Percentiles rank a stretch among this genome's conserved stretches.
Evolutionary conservation across 2,797 vertebrate species (phyloP).

Genomic region (Gymnocypris eckloni): DNA sequence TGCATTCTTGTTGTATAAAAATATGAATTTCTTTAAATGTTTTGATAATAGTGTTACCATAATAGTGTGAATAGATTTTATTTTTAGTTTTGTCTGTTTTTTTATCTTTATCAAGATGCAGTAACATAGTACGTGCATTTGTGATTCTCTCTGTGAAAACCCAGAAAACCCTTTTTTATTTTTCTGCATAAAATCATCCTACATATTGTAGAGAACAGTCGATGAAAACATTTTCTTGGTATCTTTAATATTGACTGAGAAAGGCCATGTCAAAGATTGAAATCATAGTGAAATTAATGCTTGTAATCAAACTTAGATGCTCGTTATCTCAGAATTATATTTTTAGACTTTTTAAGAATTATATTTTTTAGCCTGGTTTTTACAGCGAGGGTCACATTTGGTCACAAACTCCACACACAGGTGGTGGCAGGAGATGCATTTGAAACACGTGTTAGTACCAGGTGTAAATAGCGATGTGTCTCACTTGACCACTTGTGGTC

Average conservation of each 20-base stretch:
- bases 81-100: background rate
- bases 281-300: too few relatives aligned
- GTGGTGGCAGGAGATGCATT: background rate
- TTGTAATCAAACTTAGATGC: too few relatives aligned
- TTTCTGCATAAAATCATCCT: too few relatives aligned
- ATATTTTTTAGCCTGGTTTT: too few relatives aligned
- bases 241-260: too few relatives aligned
- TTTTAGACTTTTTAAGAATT: too few relatives aligned
- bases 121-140: background rate
- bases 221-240: too few relatives aligned
- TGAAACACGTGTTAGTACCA: background rate
- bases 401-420: background rate
- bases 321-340: too few relatives aligned
- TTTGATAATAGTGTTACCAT: background rate
- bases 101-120: background rate
- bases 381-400: background rate
- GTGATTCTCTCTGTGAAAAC: too few relatives aligned
- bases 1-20: background rate
- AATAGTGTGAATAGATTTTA: background rate
- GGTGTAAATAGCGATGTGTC: background rate
- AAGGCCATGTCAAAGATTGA: too few relatives aligned
- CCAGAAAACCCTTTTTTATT: too few relatives aligned
- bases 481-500: slow-evolving; percentile 1
- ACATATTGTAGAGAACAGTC: too few relatives aligned
- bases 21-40: background rate